Base-by-base conservation (phyloP, 2,888 invertebrate species). In the Folsomia manolachei region DNA sequence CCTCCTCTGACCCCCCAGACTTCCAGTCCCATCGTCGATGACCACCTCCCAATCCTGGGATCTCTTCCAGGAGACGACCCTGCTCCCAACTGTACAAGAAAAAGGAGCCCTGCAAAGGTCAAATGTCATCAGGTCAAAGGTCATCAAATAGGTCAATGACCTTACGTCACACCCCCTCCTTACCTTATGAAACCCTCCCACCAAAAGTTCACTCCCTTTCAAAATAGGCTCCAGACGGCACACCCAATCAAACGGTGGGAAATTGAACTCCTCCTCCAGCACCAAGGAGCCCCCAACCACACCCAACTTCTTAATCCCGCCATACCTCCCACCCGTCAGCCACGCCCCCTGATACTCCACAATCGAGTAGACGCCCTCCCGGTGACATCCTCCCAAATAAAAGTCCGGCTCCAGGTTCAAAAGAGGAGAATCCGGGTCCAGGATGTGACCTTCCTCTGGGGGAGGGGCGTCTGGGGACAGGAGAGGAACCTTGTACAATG, bases 11-110 rank as follows among this genome's bases (percentile, higher is more conserved):
- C 23, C 14, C 9, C 11, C 75, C 75, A 27, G 69, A 73, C 24
- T 71, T 71, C n/a, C 73, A 73, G 26, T 75, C 73, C 77, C 77
- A 77, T 27, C 71, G 71, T 24, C 73, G 61, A 69, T 75, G 75
- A 9, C 77, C 75, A 27, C 77, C 77, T 23, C 73, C 75, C 14
- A 75, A 67, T 27, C 72, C 71, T 11, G 69, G 64, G 21, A 77
- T 69, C 64, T 74, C 75, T 1, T 67, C 63, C 0, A 77, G 21
- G 1, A 71, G 63, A 1, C 75, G 71, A 27, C 71, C 73, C 26
- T 77, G 71, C 26, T 72, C 70, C 27, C 72, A 71, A 56, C 77
- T 73, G 56, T 73, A 69, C 19, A 77, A 61, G 1, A 75, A 25
- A 56, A 77, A 73, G 18, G 71, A 69, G 24, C 70, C 73, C 77